Percentiles rank a stretch among this genome's conserved stretches.
Conservation (phyloP, 2,797 vertebrate genomes). For the Tapirus indicus region DNA sequence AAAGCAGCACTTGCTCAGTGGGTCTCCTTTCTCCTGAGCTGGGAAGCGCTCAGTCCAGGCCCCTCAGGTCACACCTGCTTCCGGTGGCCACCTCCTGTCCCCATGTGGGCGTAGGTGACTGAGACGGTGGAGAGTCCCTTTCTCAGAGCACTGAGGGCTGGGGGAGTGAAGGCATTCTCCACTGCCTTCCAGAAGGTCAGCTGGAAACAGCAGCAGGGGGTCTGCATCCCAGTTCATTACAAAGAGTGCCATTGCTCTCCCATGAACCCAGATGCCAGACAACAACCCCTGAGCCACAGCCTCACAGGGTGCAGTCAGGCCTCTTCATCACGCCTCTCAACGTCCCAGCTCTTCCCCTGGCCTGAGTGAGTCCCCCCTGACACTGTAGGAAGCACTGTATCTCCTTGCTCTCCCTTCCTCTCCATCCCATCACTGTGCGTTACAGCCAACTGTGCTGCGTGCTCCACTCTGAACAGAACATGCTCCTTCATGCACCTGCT, state of each 20-base stretch:
- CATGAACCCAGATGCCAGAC: neutral
- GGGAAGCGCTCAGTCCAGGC: neutral
- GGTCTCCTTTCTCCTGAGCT: no score
- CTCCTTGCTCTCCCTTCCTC: no score
- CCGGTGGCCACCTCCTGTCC: neutral
- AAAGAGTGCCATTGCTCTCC: accelerated
- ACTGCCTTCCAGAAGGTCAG: neutral
- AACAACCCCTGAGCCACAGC: no score
- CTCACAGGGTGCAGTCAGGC: no score
- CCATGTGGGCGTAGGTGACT: neutral
- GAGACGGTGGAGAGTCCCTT: no score
- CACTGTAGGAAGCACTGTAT: no score
- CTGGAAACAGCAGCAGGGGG: neutral
- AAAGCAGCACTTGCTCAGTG: neutral
- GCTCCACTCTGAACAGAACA: neutral
- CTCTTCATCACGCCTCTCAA: neutral
- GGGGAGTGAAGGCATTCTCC: no score
- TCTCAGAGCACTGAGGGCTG: neutral
- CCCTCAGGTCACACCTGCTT: neutral
- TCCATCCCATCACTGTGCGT: neutral
- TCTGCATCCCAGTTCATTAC: neutral
- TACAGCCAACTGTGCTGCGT: neutral
- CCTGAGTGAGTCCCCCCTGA: no score
- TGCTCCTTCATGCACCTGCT: no score
- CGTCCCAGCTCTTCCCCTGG: neutral